A percentile compares a stretch with the other conserved stretches of the same genome.
phyloP scores from a whole-genome alignment of 2,797 vertebrate genomes.

The Chrysocyon brachyurus region DNA sequence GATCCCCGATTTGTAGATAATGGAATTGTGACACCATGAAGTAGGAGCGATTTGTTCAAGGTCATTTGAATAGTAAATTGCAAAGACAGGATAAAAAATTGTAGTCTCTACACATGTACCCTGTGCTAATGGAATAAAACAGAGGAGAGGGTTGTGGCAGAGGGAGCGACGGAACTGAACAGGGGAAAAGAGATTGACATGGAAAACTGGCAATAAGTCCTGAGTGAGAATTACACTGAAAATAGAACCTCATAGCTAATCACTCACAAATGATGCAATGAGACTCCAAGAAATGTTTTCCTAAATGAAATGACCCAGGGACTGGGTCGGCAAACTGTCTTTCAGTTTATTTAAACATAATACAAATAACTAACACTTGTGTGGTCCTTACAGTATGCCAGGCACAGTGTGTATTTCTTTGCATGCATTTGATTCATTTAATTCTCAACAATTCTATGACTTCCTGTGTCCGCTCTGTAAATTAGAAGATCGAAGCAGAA shows the following conservation, averaged over 20 bases:
- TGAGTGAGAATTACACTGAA: not conserved
- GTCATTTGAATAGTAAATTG: constrained; percentile 16
- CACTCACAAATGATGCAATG: not conserved
- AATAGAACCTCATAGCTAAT: not conserved
- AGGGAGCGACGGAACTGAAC: not conserved
- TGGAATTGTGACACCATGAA: not conserved
- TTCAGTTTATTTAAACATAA: constrained; percentile 31
- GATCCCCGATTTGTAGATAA: constrained; percentile 39
- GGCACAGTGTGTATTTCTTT: not conserved
- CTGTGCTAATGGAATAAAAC: not conserved
- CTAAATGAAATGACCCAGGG: not conserved
- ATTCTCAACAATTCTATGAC: not conserved
- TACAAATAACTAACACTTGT: not conserved
- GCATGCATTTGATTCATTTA: not conserved
- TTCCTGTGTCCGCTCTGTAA: not conserved
- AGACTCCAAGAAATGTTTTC: not conserved
- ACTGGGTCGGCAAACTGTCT: not conserved
- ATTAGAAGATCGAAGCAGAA: not conserved
- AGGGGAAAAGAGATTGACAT: not conserved
- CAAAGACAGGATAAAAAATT: constrained; percentile 21
- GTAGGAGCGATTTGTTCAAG: constrained; percentile 34
- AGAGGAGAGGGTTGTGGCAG: not conserved
- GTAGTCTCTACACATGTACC: not conserved
- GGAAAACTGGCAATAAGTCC: not conserved
- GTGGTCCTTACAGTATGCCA: not conserved